Conservation (phyloP, 2,113 vertebrate genomes). For the Lepisosteus osseus region DNA sequence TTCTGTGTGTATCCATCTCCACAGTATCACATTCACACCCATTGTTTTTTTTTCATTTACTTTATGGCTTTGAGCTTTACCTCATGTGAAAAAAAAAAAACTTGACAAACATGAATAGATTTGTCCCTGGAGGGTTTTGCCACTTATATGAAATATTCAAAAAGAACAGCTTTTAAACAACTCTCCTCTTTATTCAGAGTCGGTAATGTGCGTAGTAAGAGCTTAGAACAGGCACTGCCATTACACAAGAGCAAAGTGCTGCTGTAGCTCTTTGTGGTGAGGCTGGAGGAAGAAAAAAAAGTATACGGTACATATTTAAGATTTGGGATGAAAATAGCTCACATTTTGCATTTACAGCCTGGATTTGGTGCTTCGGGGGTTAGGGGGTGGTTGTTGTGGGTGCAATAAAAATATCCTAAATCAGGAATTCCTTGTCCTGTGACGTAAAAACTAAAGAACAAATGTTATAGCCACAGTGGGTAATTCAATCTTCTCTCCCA, state of each 20-base stretch:
- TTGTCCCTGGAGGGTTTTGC: background rate
- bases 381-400: background rate
- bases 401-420: no score
- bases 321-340: background rate
- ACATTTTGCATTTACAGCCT: background rate
- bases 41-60: no score
- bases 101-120: background rate
- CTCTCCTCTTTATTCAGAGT: background rate
- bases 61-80: conserved; percentile 4
- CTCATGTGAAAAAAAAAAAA: background rate
- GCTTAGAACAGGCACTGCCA: background rate
- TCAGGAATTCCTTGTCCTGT: background rate
- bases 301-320: no score
- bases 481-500: background rate
- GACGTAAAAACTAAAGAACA: background rate
- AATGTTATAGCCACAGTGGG: background rate
- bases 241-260: background rate
- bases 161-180: background rate
- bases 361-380: background rate
- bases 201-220: background rate
- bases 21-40: no score
- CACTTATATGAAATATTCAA: background rate
- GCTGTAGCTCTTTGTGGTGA: no score
- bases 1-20: no score
- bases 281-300: no score